Evolutionary conservation across 1,140 invertebrate genomes (phyloP).

Genomic region (Zaprionus nigranus): DNA sequence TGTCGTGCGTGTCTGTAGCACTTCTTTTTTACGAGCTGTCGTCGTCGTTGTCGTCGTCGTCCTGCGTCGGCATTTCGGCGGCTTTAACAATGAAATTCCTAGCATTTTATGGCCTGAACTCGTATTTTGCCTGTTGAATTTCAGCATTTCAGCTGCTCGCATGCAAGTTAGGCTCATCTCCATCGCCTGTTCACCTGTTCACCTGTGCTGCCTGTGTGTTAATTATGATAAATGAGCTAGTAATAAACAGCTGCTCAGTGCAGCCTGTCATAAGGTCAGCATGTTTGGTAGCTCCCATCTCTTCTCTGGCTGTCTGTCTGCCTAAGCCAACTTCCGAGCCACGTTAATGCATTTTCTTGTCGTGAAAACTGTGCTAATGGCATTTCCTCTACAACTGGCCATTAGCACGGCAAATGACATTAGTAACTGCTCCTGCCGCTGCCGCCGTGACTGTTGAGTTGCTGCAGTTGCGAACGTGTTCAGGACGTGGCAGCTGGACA

Average conservation of each 20-base stretch:
- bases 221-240: conserved; percentile 77
- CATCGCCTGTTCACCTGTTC: not conserved
- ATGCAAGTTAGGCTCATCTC: conserved; percentile 13
- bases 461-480: conserved; percentile 21
- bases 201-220: conserved; percentile 40
- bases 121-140: conserved; percentile 61
- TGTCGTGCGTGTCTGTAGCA: conserved; percentile 44
- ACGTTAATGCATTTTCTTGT: conserved; percentile 66
- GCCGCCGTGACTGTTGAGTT: conserved; percentile 18
- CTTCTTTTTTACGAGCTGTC: conserved; percentile 73
- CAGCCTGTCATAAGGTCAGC: conserved; percentile 38
- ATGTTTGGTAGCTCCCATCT: conserved; percentile 16
- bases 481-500: conserved; percentile 24
- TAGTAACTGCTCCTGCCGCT: conserved; percentile 24
- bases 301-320: not conserved
- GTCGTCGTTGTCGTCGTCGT: conserved; percentile 22
- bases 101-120: conserved; percentile 48
- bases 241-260: conserved; percentile 56
- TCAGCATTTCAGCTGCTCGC: conserved; percentile 33
- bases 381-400: conserved; percentile 67
- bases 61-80: conserved; percentile 37
- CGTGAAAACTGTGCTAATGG: conserved; percentile 66
- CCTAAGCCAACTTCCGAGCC: conserved; percentile 24
- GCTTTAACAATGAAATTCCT: conserved; percentile 67
- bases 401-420: conserved; percentile 63